These are phyloP conservation scores for Dysdera silvatica DNA, from an alignment of 1,140 invertebrate genomes.

Conservation along the genomic window DNA sequence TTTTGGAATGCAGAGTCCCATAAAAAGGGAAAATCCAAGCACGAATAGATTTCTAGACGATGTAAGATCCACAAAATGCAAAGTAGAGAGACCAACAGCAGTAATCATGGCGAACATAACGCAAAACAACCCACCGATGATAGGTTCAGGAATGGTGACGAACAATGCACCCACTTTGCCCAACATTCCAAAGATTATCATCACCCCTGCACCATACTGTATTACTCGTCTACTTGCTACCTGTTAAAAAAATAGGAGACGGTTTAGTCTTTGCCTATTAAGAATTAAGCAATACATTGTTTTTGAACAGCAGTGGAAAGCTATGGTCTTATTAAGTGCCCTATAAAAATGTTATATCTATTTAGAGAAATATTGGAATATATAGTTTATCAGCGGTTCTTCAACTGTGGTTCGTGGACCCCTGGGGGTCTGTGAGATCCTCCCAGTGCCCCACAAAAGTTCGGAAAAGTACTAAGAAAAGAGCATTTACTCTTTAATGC, in stretches of 20 bases:
- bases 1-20: slow-evolving; percentile 65
- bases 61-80: slow-evolving; percentile 73
- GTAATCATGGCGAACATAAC: slow-evolving; percentile 80
- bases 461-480: too few relatives aligned
- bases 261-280: neutral
- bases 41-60: slow-evolving; percentile 74
- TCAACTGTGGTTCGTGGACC: too few relatives aligned
- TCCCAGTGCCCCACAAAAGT: too few relatives aligned
- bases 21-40: slow-evolving; percentile 77
- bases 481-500: too few relatives aligned
- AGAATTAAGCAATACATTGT: neutral
- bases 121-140: slow-evolving; percentile 79
- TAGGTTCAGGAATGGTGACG: slow-evolving; percentile 77
- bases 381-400: too few relatives aligned
- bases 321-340: too few relatives aligned
- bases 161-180: slow-evolving; percentile 77
- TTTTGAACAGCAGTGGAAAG: too few relatives aligned
- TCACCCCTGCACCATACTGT: slow-evolving; percentile 65
- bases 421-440: too few relatives aligned
- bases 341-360: too few relatives aligned
- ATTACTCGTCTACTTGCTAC: slow-evolving; percentile 78
- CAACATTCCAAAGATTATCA: slow-evolving; percentile 69
- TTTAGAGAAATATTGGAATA: too few relatives aligned
- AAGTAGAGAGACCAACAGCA: slow-evolving; percentile 69
- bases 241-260: slow-evolving; percentile 41